Evolutionary conservation across 2,113 vertebrate genomes (phyloP).

Genomic region (Lophura nycthemera): DNA sequence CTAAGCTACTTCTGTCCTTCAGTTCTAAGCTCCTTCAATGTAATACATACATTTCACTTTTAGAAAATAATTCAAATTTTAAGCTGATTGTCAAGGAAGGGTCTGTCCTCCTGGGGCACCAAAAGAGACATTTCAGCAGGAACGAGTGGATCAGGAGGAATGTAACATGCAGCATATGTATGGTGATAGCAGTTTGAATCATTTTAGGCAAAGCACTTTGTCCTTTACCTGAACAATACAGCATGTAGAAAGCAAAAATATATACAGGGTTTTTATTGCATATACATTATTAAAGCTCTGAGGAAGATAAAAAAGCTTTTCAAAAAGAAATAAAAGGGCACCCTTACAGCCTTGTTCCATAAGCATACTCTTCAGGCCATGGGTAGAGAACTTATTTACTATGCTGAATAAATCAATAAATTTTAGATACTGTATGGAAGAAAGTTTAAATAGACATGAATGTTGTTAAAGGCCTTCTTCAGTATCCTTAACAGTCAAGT

Average conservation of each 20-base stretch:
- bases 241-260: neutral
- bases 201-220: neutral
- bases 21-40: neutral
- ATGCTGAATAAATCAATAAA: neutral
- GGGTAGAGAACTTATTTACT: neutral
- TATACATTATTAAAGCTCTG: neutral
- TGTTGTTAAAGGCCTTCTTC: neutral
- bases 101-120: neutral
- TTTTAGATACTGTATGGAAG: neutral
- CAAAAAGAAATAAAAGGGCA: neutral
- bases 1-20: neutral
- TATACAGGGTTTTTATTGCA: neutral
- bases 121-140: neutral
- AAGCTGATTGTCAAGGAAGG: neutral
- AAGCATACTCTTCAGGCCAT: neutral
- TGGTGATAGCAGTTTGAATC: neutral
- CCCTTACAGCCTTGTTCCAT: neutral
- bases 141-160: neutral
- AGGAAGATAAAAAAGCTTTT: neutral
- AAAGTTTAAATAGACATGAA: neutral
- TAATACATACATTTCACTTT: neutral
- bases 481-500: neutral
- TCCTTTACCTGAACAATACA: constrained; percentile 29
- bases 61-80: neutral
- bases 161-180: neutral